A percentile compares a stretch with the other conserved stretches of the same genome.
Evolutionary conservation across 2,797 vertebrate genomes (phyloP).

Genomic region (Lepidocolaptes lacrymiger): DNA sequence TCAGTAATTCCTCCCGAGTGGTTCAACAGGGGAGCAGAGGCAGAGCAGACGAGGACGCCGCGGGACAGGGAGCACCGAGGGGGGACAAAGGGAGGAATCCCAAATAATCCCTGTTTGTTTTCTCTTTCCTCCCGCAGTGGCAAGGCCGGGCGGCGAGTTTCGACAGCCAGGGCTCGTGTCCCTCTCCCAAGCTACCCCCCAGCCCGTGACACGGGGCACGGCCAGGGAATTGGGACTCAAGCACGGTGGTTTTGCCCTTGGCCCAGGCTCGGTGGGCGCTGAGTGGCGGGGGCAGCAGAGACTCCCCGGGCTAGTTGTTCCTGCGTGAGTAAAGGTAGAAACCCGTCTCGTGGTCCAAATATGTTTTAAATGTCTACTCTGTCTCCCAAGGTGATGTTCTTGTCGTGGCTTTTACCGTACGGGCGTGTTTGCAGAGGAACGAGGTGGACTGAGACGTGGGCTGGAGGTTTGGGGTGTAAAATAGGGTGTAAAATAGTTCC

Average conservation of each 20-base stretch:
- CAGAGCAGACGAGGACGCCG: background rate
- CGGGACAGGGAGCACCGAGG: background rate
- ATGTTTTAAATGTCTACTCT: slow-evolving; percentile 71
- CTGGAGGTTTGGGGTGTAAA: background rate
- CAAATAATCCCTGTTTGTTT: accelerated
- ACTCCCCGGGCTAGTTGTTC: slow-evolving; percentile 34
- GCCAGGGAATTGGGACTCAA: slow-evolving; percentile 11
- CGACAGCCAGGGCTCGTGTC: slow-evolving; percentile 95
- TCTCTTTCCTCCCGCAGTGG: slow-evolving; percentile 82
- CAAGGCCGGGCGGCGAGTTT: slow-evolving; percentile 94
- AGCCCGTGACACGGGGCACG: slow-evolving; percentile 80
- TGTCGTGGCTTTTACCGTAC: slow-evolving; percentile 69
- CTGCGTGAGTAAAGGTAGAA: slow-evolving; percentile 63
- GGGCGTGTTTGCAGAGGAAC: slow-evolving; percentile 36
- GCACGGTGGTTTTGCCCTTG: slow-evolving; percentile 37
- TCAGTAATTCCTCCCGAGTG: background rate
- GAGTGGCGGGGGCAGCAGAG: slow-evolving; percentile 7
- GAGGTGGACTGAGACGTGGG: background rate
- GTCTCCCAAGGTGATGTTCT: slow-evolving; percentile 75
- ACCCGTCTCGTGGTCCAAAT: slow-evolving; percentile 66
- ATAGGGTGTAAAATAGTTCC: slow-evolving; percentile 42
- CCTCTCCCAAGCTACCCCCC: slow-evolving; percentile 90
- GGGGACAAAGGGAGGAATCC: background rate
- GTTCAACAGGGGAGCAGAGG: background rate
- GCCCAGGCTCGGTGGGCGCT: slow-evolving; percentile 39